Evolutionary conservation across 1,140 invertebrate genomes (phyloP), one percentile per base, ranked within the genome.

Genomic region (Habropoda laboriosa): DNA sequence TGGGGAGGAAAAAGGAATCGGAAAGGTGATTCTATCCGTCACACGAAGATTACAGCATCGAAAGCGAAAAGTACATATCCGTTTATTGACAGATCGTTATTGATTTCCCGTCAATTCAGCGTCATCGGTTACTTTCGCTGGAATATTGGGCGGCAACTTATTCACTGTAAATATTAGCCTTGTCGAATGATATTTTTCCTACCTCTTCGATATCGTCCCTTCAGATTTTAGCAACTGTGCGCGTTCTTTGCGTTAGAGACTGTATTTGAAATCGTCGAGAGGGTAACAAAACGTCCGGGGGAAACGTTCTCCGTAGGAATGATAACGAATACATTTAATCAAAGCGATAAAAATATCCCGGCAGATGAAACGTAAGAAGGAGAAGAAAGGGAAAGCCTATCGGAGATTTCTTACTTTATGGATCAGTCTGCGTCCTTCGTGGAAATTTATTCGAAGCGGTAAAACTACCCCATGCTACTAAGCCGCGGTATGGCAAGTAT

Each of bases 381-480:
- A 71, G 71, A 72, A 68, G 82, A 83, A 84, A 85, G 66, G 68
- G 83, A 85, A 83, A 84, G 82, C 72, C 78, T 81, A 84, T 81
- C 79, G 58, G 67, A 66, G 73, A 78, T 77, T 86, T 86, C 72
- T 86, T 86, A 82, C 72, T 86, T 86, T 86, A 86, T 86, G 80
- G 83, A 86, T 86, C 75, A 77, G 80, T 47, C 60, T 73, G 70
- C 58, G 63, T 70, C 75, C 84, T 74, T 83, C 16, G 35, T 30
- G 38, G 58, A 78, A 86, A 86, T 86, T 86, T 86, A 86, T 86
- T 86, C 85, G 72, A 60, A 51, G 57, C 73, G 78, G 77, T 86
- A 83, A 86, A 80, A 86, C 84, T 60, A 49, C 73, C 67, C 68
- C 45, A 64, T n/a, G 55, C 53, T 80, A 77, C 77, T 79, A 47